phyloP scores from a whole-genome alignment of 2,797 vertebrate species.

The Hephaestus fuliginosus region DNA sequence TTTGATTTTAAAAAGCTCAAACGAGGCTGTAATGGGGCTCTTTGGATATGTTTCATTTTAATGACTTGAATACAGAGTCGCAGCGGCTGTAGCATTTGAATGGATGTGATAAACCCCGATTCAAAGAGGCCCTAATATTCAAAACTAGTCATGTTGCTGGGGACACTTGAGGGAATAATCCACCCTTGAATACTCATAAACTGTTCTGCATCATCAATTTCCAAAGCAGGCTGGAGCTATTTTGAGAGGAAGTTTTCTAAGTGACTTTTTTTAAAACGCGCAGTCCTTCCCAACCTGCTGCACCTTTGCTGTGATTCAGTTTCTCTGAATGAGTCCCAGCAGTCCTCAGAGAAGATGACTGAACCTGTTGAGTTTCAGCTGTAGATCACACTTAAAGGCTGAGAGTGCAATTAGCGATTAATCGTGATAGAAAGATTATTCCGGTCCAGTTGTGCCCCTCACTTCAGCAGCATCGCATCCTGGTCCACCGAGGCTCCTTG shows the following conservation, averaged over 20 bases:
- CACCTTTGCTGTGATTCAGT: slow-evolving; percentile 27
- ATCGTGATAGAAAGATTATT: slow-evolving; percentile 47
- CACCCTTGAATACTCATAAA: slow-evolving; percentile 25
- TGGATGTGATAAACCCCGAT: slow-evolving; percentile 24
- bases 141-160: slow-evolving; percentile 5
- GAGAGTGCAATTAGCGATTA: slow-evolving; percentile 61
- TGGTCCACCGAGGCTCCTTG: background rate
- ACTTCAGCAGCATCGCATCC: background rate
- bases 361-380: slow-evolving; percentile 37
- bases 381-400: slow-evolving; percentile 29
- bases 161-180: slow-evolving; percentile 47
- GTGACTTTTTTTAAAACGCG: background rate
- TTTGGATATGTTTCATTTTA: slow-evolving; percentile 12
- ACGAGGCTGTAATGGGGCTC: slow-evolving; percentile 19
- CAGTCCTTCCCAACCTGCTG: background rate
- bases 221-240: background rate
- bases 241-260: background rate
- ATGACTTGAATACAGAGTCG: slow-evolving; percentile 1
- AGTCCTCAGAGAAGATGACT: slow-evolving; percentile 24
- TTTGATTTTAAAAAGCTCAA: slow-evolving; percentile 32
- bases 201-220: slow-evolving; percentile 1
- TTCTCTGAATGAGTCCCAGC: slow-evolving; percentile 39
- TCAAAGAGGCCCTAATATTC: slow-evolving; percentile 28
- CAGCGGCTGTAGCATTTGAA: slow-evolving; percentile 10
- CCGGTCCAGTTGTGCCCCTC: slow-evolving; percentile 22